These are phyloP conservation scores for Pelusios castaneus DNA, from an alignment of 2,113 vertebrate species.

Conservation along the genomic window DNA sequence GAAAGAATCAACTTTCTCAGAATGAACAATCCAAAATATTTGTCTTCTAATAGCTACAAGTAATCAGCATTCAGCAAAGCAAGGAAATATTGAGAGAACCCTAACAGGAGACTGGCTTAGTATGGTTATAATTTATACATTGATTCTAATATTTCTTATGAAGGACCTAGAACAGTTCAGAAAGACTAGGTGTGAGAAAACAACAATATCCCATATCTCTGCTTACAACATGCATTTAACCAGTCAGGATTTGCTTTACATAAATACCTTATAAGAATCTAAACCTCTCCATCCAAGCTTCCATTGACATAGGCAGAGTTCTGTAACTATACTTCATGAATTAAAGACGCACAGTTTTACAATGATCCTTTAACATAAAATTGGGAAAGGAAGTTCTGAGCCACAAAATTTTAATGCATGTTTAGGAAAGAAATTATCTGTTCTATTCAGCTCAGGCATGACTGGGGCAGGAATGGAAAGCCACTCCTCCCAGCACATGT, in stretches of 20 bases:
- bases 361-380: neutral
- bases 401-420: neutral
- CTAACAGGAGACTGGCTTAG: neutral
- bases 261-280: neutral
- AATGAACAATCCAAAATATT: neutral
- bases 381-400: neutral
- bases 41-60: neutral
- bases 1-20: neutral
- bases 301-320: neutral
- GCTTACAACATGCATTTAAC: neutral
- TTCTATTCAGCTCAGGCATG: neutral
- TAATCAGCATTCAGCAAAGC: neutral
- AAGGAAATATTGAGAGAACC: neutral
- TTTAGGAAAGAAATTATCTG: neutral
- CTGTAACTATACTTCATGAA: neutral
- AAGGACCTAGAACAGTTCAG: neutral
- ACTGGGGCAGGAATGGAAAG: neutral
- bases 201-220: neutral
- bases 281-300: accelerated
- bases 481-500: neutral
- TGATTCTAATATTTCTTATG: neutral
- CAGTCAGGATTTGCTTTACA: accelerated
- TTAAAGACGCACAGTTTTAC: neutral
- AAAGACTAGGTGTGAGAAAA: accelerated
- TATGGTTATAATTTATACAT: neutral